A percentile compares a stretch with the other conserved stretches of the same genome.
These are phyloP conservation scores for Lemur catta DNA, from an alignment of 2,797 vertebrate species.

Conservation along the genomic window DNA sequence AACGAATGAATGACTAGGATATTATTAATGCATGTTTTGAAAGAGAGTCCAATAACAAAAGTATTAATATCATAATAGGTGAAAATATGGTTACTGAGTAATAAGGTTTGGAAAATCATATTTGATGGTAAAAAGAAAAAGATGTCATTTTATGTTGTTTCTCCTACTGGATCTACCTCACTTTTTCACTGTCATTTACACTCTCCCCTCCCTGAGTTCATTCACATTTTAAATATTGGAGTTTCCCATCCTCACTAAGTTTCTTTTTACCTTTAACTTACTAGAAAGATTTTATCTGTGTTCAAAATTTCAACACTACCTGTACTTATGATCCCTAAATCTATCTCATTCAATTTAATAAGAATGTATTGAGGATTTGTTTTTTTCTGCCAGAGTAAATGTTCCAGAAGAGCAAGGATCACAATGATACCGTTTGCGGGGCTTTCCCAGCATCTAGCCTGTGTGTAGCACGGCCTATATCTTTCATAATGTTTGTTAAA, in stretches of 20 bases:
- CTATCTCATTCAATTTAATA: neutral
- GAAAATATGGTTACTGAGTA: neutral
- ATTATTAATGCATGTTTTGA: neutral
- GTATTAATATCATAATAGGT: neutral
- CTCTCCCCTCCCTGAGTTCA: neutral
- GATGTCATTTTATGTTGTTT: neutral
- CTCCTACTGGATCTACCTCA: neutral
- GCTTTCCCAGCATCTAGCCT: neutral
- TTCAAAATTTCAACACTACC: neutral
- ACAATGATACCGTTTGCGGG: neutral
- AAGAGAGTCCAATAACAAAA: neutral
- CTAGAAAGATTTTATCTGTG: neutral
- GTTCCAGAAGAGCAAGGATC: neutral
- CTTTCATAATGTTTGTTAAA: neutral
- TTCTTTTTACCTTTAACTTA: conserved; percentile 4
- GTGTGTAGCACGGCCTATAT: neutral
- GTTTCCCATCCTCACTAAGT: neutral
- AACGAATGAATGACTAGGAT: neutral
- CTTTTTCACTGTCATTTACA: neutral
- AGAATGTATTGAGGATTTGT: neutral
- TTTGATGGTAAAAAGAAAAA: neutral
- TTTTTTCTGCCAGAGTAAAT: neutral
- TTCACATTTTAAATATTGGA: neutral
- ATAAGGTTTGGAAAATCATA: neutral
- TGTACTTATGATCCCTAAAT: neutral